Conservation (phyloP, 2,113 vertebrate genomes). For the Petrocephalus zakoni region DNA sequence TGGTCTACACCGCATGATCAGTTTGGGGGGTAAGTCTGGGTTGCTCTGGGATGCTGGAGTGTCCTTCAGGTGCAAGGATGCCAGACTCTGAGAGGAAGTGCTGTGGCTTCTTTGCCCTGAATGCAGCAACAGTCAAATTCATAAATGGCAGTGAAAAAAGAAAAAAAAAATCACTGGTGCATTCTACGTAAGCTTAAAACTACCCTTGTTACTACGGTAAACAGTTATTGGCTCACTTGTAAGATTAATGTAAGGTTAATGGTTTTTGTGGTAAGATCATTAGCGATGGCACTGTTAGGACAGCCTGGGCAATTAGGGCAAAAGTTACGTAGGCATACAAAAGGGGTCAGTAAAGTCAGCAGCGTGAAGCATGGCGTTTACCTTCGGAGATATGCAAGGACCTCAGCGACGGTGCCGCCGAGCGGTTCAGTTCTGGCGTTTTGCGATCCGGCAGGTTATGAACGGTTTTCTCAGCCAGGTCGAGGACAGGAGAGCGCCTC, state of each 20-base stretch:
- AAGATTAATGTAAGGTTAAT: not conserved
- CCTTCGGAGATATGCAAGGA: conserved; percentile 86
- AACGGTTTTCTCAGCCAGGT: conserved; percentile 51
- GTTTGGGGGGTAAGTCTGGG: conserved; percentile 74
- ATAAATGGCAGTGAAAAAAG: not conserved
- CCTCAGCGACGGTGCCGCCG: conserved; percentile 78
- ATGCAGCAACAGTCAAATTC: not conserved
- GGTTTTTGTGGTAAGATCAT: not conserved
- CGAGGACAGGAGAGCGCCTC: conserved; percentile 48
- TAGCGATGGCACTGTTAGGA: not conserved
- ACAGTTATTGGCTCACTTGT: not conserved
- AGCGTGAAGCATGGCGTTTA: conserved; percentile 40
- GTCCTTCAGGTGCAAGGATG: conserved; percentile 76
- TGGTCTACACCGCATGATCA: conserved; percentile 58
- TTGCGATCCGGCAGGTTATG: conserved; percentile 56
- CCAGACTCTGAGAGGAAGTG: conserved; percentile 84
- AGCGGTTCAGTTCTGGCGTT: conserved; percentile 58
- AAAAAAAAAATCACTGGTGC: not conserved
- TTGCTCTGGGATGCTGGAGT: conserved; percentile 56
- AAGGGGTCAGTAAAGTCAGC: not conserved
- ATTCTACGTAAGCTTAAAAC: not conserved
- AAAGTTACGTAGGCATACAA: not conserved
- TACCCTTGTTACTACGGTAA: not conserved
- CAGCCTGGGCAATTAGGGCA: not conserved
- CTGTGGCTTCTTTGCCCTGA: conserved; percentile 85